Evolutionary conservation across 30 jellyfish, hydroid and myxozoan species (phyloP).

Genomic region (Clytia hemisphaerica): DNA sequence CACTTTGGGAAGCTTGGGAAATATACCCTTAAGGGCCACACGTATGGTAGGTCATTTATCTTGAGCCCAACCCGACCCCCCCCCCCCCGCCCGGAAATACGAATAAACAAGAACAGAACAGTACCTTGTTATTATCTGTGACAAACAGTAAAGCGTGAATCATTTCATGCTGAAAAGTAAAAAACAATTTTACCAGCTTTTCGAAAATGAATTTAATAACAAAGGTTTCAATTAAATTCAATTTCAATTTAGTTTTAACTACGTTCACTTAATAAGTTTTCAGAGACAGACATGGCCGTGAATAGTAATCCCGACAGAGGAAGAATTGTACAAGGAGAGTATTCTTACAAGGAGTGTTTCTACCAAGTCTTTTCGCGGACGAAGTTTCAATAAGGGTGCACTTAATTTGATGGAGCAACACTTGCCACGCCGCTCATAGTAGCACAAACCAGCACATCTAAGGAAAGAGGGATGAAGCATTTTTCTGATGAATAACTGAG

Average conservation of each 20-base stretch:
- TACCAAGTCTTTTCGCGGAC: conserved; percentile 94
- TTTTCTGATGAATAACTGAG: no score
- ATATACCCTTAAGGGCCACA: no score
- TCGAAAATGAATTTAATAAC: background rate
- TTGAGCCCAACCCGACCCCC: no score
- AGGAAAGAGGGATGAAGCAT: no score
- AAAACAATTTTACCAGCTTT: background rate
- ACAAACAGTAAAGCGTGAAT: conserved; percentile 97
- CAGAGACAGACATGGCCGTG: no score
- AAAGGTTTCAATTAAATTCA: background rate
- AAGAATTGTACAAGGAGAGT: no score
- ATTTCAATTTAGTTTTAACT: background rate
- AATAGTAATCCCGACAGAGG: no score
- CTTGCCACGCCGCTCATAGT: conserved; percentile 87
- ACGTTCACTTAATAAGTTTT: no score
- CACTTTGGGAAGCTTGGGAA: no score
- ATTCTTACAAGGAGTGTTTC: conserved; percentile 85
- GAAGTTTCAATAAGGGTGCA: conserved; percentile 70
- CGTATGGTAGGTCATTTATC: no score
- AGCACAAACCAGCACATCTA: conserved; percentile 99
- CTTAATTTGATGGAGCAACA: conserved; percentile 76
- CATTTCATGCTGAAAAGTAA: conserved; percentile 92
- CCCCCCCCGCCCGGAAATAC: no score
- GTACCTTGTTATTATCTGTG: conserved; percentile 88
- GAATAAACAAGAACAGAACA: no score